phyloP scores from a whole-genome alignment of 2,888 invertebrate genomes.

The Cosmorhoe ocellata region DNA sequence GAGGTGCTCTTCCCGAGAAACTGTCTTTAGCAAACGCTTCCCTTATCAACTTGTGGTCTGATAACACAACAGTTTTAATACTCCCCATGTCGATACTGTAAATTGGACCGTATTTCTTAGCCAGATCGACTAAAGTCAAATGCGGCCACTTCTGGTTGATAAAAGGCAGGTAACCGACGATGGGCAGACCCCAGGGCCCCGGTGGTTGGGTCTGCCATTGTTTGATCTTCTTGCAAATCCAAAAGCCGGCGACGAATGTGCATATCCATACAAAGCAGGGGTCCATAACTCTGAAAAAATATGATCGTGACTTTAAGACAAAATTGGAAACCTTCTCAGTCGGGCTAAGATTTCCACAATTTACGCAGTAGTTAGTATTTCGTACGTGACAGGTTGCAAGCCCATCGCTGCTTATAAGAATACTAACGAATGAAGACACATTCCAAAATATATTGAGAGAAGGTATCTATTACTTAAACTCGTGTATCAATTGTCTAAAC shows the following conservation, averaged over 20 bases:
- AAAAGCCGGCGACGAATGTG: slow-evolving; percentile 55
- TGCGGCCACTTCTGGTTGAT: slow-evolving; percentile 87
- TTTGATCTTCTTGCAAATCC: slow-evolving; percentile 63
- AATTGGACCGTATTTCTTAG: slow-evolving; percentile 87
- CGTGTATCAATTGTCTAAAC: too few species aligned
- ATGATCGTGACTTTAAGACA: too few species aligned
- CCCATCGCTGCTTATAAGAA: too few species aligned
- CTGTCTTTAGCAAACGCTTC: slow-evolving; percentile 88
- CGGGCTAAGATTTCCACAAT: too few species aligned
- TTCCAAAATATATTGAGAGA: too few species aligned
- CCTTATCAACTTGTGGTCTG: slow-evolving; percentile 87
- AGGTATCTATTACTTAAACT: too few species aligned
- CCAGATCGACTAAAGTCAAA: slow-evolving; percentile 85
- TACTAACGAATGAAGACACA: too few species aligned
- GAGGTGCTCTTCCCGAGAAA: slow-evolving; percentile 90
- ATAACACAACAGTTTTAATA: slow-evolving; percentile 88
- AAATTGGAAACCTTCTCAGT: too few species aligned
- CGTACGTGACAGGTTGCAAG: too few species aligned
- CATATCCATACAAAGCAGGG: slow-evolving; percentile 53
- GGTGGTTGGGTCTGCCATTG: slow-evolving; percentile 84
- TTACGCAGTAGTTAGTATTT: too few species aligned
- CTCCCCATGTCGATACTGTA: slow-evolving; percentile 89
- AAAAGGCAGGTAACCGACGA: slow-evolving; percentile 90
- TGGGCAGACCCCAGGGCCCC: slow-evolving; percentile 90
- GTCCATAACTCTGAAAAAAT: slow-evolving; percentile 45